Evolutionary conservation across 2,888 invertebrate genomes (phyloP), one percentile per base, ranked within the genome.

Genomic region (Scaptomyza cyrtandrae): DNA sequence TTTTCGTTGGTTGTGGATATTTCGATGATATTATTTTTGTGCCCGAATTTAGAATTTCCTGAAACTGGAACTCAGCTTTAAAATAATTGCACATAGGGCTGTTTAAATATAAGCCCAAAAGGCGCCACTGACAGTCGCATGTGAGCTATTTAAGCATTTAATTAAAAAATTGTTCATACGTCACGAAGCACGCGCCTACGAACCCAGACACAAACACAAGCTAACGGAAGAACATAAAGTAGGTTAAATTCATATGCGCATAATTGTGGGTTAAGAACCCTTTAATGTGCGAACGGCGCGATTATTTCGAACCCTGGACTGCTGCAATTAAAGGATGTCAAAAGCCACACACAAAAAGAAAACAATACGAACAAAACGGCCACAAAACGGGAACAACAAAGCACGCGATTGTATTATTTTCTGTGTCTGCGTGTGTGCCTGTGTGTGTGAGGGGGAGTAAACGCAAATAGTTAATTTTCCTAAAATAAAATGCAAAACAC

Each of bases 221-320:
- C 6, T 31, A 7, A 14, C 6, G 31, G 10, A 48, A 4, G 14
- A n/a, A 29, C 1, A 14, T 14, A 53, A 76, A 65, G 60, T 58
- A 65, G 77, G 77, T 74, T 74, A 76, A 53, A 71, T 65, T 58
- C 37, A 48, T 65, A 65, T 58, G 65, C 50, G 48, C 52, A 76
- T 61, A 76, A 61, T 71, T 74, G 48, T 54, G 48, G 37, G 41
- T 24, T 52, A 35, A 64, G 58, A 52, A 5, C 39, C 43, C 39
- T 50, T 33, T 37, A 33, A 52, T 55, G 44, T 65, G 41, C 52
- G 37, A 43, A 58, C 49, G 33, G 44, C 14, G 39, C 39, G 46
- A 45, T 44, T 29, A 13, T 64, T 57, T 39, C 50, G 27, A 52
- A 46, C 29, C 39, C 24, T 43, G 55, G 29, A 59, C 27, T 55